Percentiles rank a stretch among this genome's conserved stretches.
These are phyloP conservation scores for Galeopterus variegatus DNA, from an alignment of 2,113 vertebrate species.

Conservation along the genomic window DNA sequence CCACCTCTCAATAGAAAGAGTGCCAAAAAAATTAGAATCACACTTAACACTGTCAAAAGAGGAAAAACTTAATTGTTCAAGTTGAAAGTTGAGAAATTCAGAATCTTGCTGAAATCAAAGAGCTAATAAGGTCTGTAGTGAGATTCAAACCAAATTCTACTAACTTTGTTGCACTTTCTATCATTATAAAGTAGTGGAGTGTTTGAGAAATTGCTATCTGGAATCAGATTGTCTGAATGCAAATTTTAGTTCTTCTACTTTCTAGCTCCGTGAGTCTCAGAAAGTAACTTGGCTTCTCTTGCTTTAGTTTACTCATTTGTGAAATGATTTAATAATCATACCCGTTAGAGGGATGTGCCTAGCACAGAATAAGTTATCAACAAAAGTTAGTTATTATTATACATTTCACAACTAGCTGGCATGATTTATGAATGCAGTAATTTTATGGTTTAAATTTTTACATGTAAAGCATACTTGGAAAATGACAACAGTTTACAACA, in stretches of 20 bases:
- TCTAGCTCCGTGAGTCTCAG: neutral
- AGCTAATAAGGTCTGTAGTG: neutral
- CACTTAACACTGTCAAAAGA: neutral
- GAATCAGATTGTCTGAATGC: neutral
- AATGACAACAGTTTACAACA: neutral
- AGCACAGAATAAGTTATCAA: neutral
- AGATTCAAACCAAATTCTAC: neutral
- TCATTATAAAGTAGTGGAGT: neutral
- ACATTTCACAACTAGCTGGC: neutral
- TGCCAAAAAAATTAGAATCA: neutral
- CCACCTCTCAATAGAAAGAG: neutral
- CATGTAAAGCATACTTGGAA: neutral
- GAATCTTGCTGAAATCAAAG: neutral
- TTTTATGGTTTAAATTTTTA: neutral
- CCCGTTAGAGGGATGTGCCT: neutral
- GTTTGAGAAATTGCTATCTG: neutral
- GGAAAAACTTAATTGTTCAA: neutral
- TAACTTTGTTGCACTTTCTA: neutral
- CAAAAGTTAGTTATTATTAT: neutral
- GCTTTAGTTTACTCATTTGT: neutral
- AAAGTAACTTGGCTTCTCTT: neutral
- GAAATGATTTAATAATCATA: slow-evolving; percentile 25
- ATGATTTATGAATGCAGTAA: neutral
- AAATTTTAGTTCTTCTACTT: neutral
- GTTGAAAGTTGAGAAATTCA: neutral